Evolutionary conservation across 1,140 invertebrate species (phyloP).

Genomic region (Hyles vespertilio): DNA sequence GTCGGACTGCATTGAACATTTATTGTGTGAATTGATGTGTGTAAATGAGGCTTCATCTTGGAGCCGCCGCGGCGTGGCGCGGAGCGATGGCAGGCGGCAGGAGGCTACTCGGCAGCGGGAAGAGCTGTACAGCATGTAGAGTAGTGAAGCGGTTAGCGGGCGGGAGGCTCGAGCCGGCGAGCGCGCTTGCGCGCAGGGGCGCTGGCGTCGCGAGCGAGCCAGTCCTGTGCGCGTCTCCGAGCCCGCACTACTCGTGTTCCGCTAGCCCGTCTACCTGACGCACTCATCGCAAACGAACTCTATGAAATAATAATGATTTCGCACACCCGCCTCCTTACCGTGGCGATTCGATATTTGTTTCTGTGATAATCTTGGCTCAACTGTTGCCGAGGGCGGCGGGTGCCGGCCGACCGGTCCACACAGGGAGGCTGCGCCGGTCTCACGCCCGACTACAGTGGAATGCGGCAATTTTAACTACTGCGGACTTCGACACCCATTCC

Average conservation of each 20-base stretch:
- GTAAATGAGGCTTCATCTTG: slow-evolving; percentile 46
- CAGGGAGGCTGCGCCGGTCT: slow-evolving; percentile 66
- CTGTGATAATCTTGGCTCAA: slow-evolving; percentile 48
- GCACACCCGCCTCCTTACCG: slow-evolving; percentile 22
- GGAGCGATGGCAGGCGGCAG: too few relatives aligned
- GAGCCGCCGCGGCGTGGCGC: slow-evolving; percentile 25
- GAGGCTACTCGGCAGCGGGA: too few relatives aligned
- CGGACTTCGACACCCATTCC: slow-evolving; percentile 61
- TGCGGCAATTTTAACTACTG: slow-evolving; percentile 74
- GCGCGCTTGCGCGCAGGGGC: slow-evolving; percentile 47
- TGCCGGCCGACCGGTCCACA: slow-evolving; percentile 63
- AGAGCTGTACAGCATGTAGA: neutral
- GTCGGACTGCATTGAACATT: slow-evolving; percentile 26
- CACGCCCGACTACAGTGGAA: slow-evolving; percentile 67
- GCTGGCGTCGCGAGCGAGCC: slow-evolving; percentile 49
- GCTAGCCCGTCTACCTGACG: slow-evolving; percentile 23
- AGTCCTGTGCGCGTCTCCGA: slow-evolving; percentile 54
- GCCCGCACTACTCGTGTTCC: slow-evolving; percentile 28
- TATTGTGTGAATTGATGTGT: slow-evolving; percentile 36
- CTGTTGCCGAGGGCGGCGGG: slow-evolving; percentile 28
- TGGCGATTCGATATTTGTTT: slow-evolving; percentile 57
- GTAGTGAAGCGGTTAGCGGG: slow-evolving; percentile 10
- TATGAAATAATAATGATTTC: slow-evolving; percentile 53
- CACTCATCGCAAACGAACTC: slow-evolving; percentile 38
- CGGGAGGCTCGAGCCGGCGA: slow-evolving; percentile 19